Conservation (phyloP, 2,113 vertebrate species). For the Chloroceryle aenea region DNA sequence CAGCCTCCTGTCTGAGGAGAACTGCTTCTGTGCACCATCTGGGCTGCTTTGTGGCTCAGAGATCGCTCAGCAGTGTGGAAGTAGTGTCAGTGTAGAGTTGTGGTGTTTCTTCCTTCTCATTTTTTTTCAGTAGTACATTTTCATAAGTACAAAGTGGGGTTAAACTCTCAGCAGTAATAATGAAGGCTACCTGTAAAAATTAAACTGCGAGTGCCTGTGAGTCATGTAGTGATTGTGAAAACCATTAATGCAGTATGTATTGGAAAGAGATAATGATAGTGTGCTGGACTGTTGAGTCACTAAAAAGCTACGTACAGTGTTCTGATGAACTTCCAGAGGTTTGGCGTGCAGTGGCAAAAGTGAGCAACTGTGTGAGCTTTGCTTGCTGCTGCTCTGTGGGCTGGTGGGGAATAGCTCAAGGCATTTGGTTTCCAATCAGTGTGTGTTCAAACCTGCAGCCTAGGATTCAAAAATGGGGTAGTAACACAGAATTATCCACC, state of each 20-base stretch:
- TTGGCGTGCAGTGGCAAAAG: neutral
- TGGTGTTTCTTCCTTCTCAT: neutral
- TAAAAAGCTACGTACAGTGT: neutral
- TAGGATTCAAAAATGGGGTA: accelerated
- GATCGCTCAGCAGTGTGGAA: neutral
- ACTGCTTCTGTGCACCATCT: neutral
- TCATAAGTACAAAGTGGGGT: neutral
- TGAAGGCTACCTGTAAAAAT: neutral
- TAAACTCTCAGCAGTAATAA: neutral
- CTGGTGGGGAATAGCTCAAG: neutral
- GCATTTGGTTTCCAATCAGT: neutral
- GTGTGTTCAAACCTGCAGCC: neutral
- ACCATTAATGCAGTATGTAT: neutral
- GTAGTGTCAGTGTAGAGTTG: neutral
- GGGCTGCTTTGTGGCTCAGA: neutral
- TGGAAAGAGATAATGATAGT: constrained; percentile 6
- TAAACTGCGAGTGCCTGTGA: neutral
- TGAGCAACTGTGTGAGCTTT: neutral
- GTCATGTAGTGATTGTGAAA: constrained; percentile 34
- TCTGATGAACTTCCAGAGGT: constrained; percentile 16
- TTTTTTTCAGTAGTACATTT: neutral
- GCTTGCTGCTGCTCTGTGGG: neutral
- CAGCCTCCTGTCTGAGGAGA: neutral
- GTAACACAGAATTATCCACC: accelerated
- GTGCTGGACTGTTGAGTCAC: constrained; percentile 26